Evolutionary conservation across 1,140 invertebrate species (phyloP), one percentile per base, ranked within the genome.

Genomic region (Subanguina moxae): DNA sequence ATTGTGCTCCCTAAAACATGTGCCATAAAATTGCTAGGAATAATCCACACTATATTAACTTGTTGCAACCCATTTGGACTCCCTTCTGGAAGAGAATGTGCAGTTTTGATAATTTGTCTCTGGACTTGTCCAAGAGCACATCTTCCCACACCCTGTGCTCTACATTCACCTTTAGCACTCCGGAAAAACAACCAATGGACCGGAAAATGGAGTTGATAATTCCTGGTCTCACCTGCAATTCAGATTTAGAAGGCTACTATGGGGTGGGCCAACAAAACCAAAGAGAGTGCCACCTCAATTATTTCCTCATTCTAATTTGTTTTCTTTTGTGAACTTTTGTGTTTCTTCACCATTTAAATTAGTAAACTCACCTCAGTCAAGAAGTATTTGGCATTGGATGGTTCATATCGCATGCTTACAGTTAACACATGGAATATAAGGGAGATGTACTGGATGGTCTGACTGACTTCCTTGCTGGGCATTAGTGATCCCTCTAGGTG

Each of bases 321-420:
- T n/a, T n/a, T n/a, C n/a, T 46, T 46, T 46, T 46, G 15, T 15
- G 45, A 46, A 21, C 45, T 46, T 21, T n/a, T n/a, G n/a, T n/a
- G n/a, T n/a, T 43, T 0, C 52, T 56, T 9, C 38, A 15, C 28
- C 58, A 25, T 13, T 61, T 5, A 25, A 25, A 61, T 61, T 61
- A 25, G 5, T 21, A 23, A 64, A 48, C 82, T 82, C 83, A 92
- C 90, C 87, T 97, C 94, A 65, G 91, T 89, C 79, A 94, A 89
- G 87, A 98, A 97, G 85, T 94, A 94, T 83, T 95, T 95, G 0
- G 94, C 94, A 86, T 98, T 99, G 1, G 93, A 93, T 1, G 95
- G 95, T 84, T 98, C 95, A 84, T 94, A 97, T 77, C 95, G 86
- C 94, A 98, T 97, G 1, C 94, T 93, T 1, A 94, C 92, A 68